Base-by-base conservation (phyloP, 2,888 invertebrate genomes). In the Caenorhabditis parvicauda region DNA sequence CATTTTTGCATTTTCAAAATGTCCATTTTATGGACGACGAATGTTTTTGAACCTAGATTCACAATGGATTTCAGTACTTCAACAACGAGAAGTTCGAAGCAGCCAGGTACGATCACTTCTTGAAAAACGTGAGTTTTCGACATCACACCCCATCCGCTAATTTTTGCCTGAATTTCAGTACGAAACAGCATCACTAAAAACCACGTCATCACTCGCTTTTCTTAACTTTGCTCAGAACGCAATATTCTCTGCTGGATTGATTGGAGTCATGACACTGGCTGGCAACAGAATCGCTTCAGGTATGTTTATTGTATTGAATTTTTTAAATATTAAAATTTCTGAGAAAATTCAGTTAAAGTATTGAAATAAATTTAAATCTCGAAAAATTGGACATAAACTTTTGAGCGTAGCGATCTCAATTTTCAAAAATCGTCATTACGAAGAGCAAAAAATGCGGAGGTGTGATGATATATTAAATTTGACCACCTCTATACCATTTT, bases 191-290 rank as follows among this genome's bases (percentile, higher is more conserved):
- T 68, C 68, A 0, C 42, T 68, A 41, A 68, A 84, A 70, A 98
- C 96, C 0, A 91, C 90, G 50, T 89, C 91, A 0, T 94, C 93
- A 78, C 86, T 98, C 67, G 95, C 98, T 0, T 66, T 89, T 65
- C 86, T 98, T 27, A 98, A 98, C 86, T 95, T 94, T 84, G 94
- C 95, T 1, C 98, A 98, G 82, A 92, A 92, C 84, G 90, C 90
- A 2, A 96, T 98, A 75, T 95, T 98, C 84, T 93, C 92, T 83
- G 88, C 87, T 0, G 93, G 94, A 0, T 86, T 98, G 41, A 90
- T 92, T 72, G 85, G 89, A 22, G 91, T 96, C 70, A 98, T 98
- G 98, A 85, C 92, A 44, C 83, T 98, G 83, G 91, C 96, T 0
- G 91, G 92, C 29, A 87, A 88, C 57, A 88, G 91, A 83, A 95